phyloP scores from a whole-genome alignment of 2,797 vertebrate species.

The Trachops cirrhosus region DNA sequence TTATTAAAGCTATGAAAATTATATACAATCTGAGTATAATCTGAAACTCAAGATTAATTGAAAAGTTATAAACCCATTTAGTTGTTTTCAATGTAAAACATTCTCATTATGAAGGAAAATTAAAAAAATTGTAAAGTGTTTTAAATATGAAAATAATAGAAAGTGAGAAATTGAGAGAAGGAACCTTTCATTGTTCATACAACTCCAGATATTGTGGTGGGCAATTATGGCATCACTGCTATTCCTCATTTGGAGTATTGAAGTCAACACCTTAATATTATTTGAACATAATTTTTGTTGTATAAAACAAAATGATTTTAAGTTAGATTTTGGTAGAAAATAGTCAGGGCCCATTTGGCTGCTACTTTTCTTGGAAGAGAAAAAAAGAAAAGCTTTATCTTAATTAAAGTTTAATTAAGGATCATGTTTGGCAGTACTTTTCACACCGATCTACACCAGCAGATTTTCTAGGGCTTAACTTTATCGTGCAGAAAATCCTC shows the following conservation, averaged over 20 bases:
- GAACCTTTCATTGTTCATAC: neutral
- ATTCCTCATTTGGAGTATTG: slow-evolving; percentile 71
- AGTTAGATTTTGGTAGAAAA: slow-evolving; percentile 82
- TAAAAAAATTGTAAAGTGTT: neutral
- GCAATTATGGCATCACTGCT: slow-evolving; percentile 42
- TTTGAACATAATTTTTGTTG: slow-evolving; percentile 82
- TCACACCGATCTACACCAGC: slow-evolving; percentile 99
- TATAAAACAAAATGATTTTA: slow-evolving; percentile 83
- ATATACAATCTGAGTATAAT: neutral
- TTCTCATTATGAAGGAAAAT: neutral
- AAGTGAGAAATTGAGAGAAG: neutral
- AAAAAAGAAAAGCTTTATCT: slow-evolving; percentile 90
- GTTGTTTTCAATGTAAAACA: neutral
- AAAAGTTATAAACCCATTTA: neutral
- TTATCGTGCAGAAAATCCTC: slow-evolving; percentile 99
- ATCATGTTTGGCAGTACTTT: slow-evolving; percentile 99
- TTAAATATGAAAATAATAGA: neutral
- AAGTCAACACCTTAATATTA: slow-evolving; percentile 69
- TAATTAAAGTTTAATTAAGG: slow-evolving; percentile 99
- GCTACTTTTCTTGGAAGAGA: slow-evolving; percentile 86
- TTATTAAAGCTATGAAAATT: slow-evolving; percentile 30
- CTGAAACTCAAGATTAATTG: neutral
- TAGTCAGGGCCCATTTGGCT: slow-evolving; percentile 82
- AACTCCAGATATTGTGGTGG: neutral
- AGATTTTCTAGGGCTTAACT: slow-evolving; percentile 99